Evolutionary conservation across 1,140 invertebrate species (phyloP), one percentile per base, ranked within the genome.

Genomic region (Platorchestia sp.): DNA sequence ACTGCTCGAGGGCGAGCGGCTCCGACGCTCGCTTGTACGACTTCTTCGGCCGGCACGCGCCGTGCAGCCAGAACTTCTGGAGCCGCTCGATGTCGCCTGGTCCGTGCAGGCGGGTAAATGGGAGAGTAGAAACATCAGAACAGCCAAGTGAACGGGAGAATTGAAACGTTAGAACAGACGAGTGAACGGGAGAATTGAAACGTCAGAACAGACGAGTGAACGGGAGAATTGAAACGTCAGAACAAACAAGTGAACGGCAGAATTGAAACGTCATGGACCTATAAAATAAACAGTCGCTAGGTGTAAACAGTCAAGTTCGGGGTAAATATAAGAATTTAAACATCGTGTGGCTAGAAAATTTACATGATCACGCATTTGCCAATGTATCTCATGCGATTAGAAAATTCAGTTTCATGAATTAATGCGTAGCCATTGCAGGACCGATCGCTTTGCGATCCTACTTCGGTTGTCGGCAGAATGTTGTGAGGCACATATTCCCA

Each of bases 21-120:
- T 99, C 99, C 95, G 97, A 98, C 0, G 97, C 96, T 95, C 97
- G 96, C 93, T 96, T 96, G 95, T 97, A 96, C 87, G 96, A 98
- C 97, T 99, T 99, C 41, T 98, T 98, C 0, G 98, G 98, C 96
- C 99, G 98, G 97, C 99, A 99, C 0, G 99, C 99, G 10, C 99
- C 99, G 0, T 99, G 99, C 98, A 99, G 98, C 99, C 99, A 99
- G 97, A 99, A 99, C 97, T 99, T 98, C 96, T 99, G 98, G 96
- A 99, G 97, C 96, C 99, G 97, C 97, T 99, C 99, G 96, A 99
- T 97, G 97, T 99, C 99, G 89, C 98, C 98, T 98, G 96, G 42
- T n/a, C n/a, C n/a, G n/a, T n/a, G n/a, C n/a, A n/a, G n/a, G n/a
- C n/a, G n/a, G n/a, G n/a, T n/a, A n/a, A n/a, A n/a, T n/a, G n/a